Base-by-base conservation (phyloP, 2,888 invertebrate species). In the Platerodrilus igneus region DNA sequence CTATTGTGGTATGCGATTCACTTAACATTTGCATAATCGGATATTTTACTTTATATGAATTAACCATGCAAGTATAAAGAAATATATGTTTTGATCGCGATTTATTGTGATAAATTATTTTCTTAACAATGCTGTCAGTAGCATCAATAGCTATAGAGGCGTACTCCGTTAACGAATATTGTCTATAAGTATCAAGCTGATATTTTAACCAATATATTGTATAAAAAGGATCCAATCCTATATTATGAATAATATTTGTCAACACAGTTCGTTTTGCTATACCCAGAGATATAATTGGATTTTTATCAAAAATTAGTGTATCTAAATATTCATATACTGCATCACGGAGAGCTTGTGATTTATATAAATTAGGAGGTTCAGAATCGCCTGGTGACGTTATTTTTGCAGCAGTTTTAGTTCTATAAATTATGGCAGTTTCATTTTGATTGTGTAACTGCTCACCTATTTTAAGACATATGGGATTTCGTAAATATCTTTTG, bases 121-220 rank as follows among this genome's bases (percentile, higher is more conserved):
- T 28, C 17, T 28, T 16, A 4, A 28, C 9, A 9, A 28, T 28
- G 13, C 28, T 28, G 3, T 17, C 28, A 7, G 28, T 28, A 14
- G 28, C 14, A 16, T 28, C 28, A 28, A 28, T 28, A 14, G 28
- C 28, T 16, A 28, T 28, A 14, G 28, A 28, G 28, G 28, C 15
- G 3, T 7, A n/a, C 5, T 28, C 14, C n/a, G n/a, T 14, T n/a
- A 28, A 7, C 8, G 28, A 8, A 8, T 28, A 28, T 28, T 13
- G 28, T 8, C n/a, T 14, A 28, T 28, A 28, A 16, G 6, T 14
- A 16, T 14, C 15, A 2, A 28, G 11, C 13, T 26, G 26, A 13
- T 26, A 26, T 8, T 26, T 26, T 26, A 13, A 26, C 26, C 26
- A 26, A 26, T 26, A 26, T 26, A 26, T 26, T 11, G 26, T 13